Conservation (phyloP, 2,888 invertebrate species). For the Protonemura montana region DNA sequence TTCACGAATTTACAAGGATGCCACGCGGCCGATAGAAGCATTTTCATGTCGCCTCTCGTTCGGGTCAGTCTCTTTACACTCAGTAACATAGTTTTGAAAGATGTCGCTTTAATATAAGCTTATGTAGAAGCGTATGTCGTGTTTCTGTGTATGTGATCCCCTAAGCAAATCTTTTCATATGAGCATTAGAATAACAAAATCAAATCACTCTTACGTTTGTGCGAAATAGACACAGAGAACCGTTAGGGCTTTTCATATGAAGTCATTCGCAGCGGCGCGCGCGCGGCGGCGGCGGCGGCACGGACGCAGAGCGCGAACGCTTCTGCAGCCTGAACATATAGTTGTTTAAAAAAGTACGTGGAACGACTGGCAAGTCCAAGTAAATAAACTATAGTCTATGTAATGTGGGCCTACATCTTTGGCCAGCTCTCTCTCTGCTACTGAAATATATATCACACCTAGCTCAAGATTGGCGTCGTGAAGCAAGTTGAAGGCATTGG, state of each 20-base stretch:
- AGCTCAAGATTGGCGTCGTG: slow-evolving; percentile 30
- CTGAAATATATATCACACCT: slow-evolving; percentile 40
- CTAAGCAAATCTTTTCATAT: neutral
- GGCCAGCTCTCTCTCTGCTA: slow-evolving; percentile 12
- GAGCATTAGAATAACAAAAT: neutral
- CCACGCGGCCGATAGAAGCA: too few species aligned
- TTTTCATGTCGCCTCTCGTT: neutral
- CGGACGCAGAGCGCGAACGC: neutral
- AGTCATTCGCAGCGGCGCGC: neutral
- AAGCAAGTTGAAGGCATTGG: slow-evolving; percentile 16
- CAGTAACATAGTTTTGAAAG: too few species aligned
- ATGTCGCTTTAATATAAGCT: too few species aligned
- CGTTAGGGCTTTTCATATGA: neutral
- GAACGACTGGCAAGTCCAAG: neutral
- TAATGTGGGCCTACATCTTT: slow-evolving; percentile 29
- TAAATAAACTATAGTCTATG: slow-evolving; percentile 28
- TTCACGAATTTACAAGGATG: neutral
- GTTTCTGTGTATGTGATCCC: too few species aligned
- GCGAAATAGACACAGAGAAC: neutral
- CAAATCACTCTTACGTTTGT: neutral
- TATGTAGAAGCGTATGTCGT: too few species aligned
- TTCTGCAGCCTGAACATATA: slow-evolving; percentile 1
- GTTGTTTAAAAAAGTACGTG: slow-evolving; percentile 29
- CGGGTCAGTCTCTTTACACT: neutral
- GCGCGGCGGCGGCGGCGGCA: too few species aligned